Evolutionary conservation across 1,140 invertebrate genomes (phyloP), one percentile per base, ranked within the genome.

Genomic region (Neodiprion pinetum): DNA sequence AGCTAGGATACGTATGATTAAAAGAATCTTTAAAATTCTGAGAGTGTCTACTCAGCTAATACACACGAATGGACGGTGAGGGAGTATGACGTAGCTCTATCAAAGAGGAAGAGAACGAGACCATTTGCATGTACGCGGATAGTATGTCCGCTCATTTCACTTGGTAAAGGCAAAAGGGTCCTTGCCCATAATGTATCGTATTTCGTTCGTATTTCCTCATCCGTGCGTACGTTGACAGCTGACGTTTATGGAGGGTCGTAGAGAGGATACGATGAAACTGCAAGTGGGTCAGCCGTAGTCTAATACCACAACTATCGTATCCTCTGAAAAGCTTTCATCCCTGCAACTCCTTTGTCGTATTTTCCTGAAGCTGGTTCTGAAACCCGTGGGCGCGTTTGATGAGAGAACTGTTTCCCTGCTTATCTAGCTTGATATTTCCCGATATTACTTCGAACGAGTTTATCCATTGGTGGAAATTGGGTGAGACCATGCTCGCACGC

Each of bases 61-160:
- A 21, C 17, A 21, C 17, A 21, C 17, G 28, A 40, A 40, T 40
- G 28, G 28, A 40, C 28, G 5, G 28, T 40, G 28, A 40, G 28
- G 28, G 28, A 40, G 28, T 40, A 3, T 3, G 1, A 40, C 28
- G 28, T 40, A 40, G 28, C 28, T 40, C 28, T 40, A 9, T 61
- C n/a, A 17, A 61, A 61, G n/a, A 17, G 11, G 53, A 61, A 7
- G 53, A 61, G 9, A 9, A 61, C 9, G 53, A 17, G n/a, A 61
- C 53, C 53, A 61, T 61, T 61, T 61, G 11, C 53, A 61, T 9
- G 53, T 61, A 17, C 11, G n/a, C 8, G 53, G 53, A 61, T 12
- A 61, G 53, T 61, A 61, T 61, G 11, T 61, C n/a, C 53, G n/a
- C 53, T 61, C 53, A 61, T 61, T 61, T 61, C 53, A 61, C 53